Base-by-base conservation (phyloP, 1,140 invertebrate genomes). In the Bicyclus anynana region DNA sequence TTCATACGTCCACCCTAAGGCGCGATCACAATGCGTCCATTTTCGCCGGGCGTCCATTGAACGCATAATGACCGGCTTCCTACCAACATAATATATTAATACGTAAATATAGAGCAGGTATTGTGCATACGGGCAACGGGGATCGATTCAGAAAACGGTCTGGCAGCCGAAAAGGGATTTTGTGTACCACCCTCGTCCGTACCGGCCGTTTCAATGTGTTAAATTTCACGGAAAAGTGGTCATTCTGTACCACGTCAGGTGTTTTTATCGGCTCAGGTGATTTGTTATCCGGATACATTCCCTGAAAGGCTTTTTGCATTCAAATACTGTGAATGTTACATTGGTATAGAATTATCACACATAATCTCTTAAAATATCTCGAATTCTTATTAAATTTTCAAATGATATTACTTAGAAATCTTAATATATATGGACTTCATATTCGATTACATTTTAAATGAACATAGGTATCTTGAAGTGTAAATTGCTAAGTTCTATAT, bases 101-200 rank as follows among this genome's bases (percentile, higher is more conserved):
- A 67, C 59, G 57, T 68, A 67, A 69, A 74, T 75, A 72, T 72
- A 74, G 64, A 33, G 49, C 27, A 42, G 37, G 60, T 48, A 75
- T 76, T 79, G 70, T 81, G 65, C 65, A 66, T 65, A 62, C 44
- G 14, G 42, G 17, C 14, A 40, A 17, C 37, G 44, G 12, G 20
- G 62, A 73, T 77, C 68, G 68, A 63, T 59, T 65, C 56, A 55
- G 68, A 72, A 76, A 78, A 47, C 74, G 76, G 77, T 80, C 72
- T 65, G 67, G 69, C 67, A 67, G 55, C 64, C 59, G 35, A 58
- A 71, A 21, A 69, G 65, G 69, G 77, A 72, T 72, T 74, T 77
- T 67, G 60, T 72, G 62, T 72, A 68, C 59, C 54, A 62, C 62
- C 64, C 61, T 62, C 72, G 67, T 72, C 58, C 65, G 61, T 67